Evolutionary conservation across 2,888 invertebrate genomes (phyloP).

Genomic region (Pandemis cinnamomeana): DNA sequence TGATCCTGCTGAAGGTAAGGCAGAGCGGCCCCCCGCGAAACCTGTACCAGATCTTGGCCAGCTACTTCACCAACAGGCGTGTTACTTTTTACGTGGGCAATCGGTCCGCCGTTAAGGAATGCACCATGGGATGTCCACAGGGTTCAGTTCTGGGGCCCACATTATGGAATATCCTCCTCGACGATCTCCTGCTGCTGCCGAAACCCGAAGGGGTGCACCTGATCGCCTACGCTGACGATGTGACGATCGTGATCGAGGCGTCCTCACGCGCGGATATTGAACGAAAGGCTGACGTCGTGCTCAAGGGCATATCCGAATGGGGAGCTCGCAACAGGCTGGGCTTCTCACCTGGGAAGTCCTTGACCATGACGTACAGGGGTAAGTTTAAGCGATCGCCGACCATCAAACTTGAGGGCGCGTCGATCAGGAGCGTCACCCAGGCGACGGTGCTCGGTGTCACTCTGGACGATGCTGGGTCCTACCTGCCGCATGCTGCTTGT

Average conservation of each 20-base stretch:
- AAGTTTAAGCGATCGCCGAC: slow-evolving; percentile 1
- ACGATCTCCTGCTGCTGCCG: slow-evolving; percentile 48
- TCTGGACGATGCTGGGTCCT: too few relatives aligned
- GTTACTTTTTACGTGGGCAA: slow-evolving; percentile 45
- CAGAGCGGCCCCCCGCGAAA: slow-evolving; percentile 46
- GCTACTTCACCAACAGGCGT: slow-evolving; percentile 46
- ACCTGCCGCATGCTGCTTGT: too few relatives aligned
- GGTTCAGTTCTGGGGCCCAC: slow-evolving; percentile 40
- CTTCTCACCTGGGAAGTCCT: slow-evolving; percentile 42
- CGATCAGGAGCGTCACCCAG: slow-evolving; percentile 12
- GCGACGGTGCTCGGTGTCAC: not conserved
- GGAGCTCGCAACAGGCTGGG: not conserved
- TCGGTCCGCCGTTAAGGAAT: slow-evolving; percentile 37
- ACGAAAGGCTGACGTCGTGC: not conserved
- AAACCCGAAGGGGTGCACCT: slow-evolving; percentile 33
- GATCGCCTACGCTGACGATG: slow-evolving; percentile 7
- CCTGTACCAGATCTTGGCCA: slow-evolving; percentile 47
- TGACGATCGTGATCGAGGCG: slow-evolving; percentile 1
- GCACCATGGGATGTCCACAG: slow-evolving; percentile 51
- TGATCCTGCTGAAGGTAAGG: slow-evolving; percentile 51
- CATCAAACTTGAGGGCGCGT: not conserved
- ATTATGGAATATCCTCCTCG: slow-evolving; percentile 48
- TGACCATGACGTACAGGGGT: slow-evolving; percentile 43
- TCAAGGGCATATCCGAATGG: not conserved
- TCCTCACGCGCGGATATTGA: not conserved